Conservation (phyloP, 2,888 invertebrate genomes). For the Ennomos quercinarius region DNA sequence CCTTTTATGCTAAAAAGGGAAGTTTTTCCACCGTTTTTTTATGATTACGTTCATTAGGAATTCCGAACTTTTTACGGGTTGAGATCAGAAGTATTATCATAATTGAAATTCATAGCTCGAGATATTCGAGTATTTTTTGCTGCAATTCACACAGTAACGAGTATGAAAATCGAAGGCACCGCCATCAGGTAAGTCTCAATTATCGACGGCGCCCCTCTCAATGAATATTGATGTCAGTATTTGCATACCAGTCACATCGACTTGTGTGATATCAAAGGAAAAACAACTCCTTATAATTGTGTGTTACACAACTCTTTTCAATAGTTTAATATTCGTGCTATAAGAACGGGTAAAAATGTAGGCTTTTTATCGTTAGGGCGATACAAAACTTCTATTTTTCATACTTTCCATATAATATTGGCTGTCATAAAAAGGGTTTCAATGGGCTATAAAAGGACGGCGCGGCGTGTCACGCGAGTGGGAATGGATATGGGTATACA, state of each 20-base stretch:
- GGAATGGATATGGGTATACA: slow-evolving; percentile 19
- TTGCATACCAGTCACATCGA: slow-evolving; percentile 67
- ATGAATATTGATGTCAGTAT: slow-evolving; percentile 78
- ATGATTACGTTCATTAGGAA: slow-evolving; percentile 36
- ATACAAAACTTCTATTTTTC: slow-evolving; percentile 27
- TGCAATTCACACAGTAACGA: slow-evolving; percentile 46
- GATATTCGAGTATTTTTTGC: slow-evolving; percentile 36
- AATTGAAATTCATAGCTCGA: slow-evolving; percentile 34
- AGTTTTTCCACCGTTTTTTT: slow-evolving; percentile 30
- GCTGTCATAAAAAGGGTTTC: slow-evolving; percentile 31
- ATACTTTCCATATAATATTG: slow-evolving; percentile 31
- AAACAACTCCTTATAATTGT: slow-evolving; percentile 47
- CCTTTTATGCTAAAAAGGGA: slow-evolving; percentile 35
- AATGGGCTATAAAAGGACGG: slow-evolving; percentile 22
- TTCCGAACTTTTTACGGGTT: slow-evolving; percentile 32
- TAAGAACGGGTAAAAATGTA: slow-evolving; percentile 16
- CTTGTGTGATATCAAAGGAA: slow-evolving; percentile 54
- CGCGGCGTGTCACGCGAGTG: slow-evolving; percentile 26
- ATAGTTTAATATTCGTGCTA: slow-evolving; percentile 33
- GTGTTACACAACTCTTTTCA: slow-evolving; percentile 30
- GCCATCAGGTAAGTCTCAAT: slow-evolving; percentile 70
- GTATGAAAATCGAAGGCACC: slow-evolving; percentile 60
- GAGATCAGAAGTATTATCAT: slow-evolving; percentile 34
- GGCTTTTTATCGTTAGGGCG: slow-evolving; percentile 27
- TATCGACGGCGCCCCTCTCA: slow-evolving; percentile 64